Conservation (phyloP, 1,140 invertebrate species). For the Acromyrmex heyeri region DNA sequence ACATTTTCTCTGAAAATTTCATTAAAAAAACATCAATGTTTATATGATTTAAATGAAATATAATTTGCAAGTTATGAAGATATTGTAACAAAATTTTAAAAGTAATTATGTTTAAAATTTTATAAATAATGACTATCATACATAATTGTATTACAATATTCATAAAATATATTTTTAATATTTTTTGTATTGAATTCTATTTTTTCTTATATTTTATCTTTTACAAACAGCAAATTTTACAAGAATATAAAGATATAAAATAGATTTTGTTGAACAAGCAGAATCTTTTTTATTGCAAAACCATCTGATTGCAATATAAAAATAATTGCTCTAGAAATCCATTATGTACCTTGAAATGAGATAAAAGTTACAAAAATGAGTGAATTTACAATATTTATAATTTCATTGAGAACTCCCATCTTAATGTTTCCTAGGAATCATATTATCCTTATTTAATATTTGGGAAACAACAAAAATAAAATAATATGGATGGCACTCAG, state of each 20-base stretch:
- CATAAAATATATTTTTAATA: not conserved
- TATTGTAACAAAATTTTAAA: not conserved
- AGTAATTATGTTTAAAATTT: not conserved
- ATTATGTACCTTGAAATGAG: too few relatives aligned
- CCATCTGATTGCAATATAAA: not conserved
- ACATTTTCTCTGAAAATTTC: constrained; percentile 91
- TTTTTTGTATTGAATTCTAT: too few relatives aligned
- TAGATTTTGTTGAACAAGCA: not conserved
- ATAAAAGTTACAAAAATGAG: too few relatives aligned
- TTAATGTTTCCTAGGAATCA: too few relatives aligned
- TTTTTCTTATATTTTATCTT: too few relatives aligned
- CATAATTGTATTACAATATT: not conserved
- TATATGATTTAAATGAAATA: constrained; percentile 8
- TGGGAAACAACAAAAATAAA: too few relatives aligned
- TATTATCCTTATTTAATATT: too few relatives aligned
- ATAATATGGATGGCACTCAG: too few relatives aligned
- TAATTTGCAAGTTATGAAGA: not conserved
- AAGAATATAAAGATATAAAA: not conserved
- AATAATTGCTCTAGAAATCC: not conserved
- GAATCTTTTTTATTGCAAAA: constrained; percentile 3
- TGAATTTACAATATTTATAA: too few relatives aligned
- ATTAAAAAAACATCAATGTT: not conserved
- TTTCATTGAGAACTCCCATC: too few relatives aligned
- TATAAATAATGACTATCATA: not conserved
- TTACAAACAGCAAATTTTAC: too few relatives aligned